phyloP scores from a whole-genome alignment of 2,113 vertebrate genomes.

The Larimichthys crocea region DNA sequence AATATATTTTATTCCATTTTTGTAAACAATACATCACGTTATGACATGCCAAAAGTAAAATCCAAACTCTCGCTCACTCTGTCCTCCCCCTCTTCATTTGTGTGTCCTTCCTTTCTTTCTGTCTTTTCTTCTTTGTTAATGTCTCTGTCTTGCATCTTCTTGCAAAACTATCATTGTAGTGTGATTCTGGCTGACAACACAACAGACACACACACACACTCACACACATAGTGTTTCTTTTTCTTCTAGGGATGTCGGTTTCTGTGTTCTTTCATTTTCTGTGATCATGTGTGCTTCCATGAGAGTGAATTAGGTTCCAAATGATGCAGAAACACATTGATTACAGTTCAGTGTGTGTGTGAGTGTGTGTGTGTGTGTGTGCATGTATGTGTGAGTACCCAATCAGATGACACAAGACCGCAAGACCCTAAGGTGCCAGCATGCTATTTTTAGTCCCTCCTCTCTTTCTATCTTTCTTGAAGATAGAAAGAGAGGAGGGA shows the following conservation, averaged over 20 bases:
- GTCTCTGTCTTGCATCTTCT: not conserved
- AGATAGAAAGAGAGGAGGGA: slow-evolving; percentile 14
- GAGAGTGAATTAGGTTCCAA: slow-evolving; percentile 50
- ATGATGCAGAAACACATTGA: slow-evolving; percentile 72
- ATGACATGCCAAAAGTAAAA: slow-evolving; percentile 14
- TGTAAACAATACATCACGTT: not conserved
- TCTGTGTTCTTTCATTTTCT: slow-evolving; percentile 42
- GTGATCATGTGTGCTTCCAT: slow-evolving; percentile 36
- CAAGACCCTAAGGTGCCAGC: slow-evolving; percentile 59
- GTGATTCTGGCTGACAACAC: slow-evolving; percentile 36
- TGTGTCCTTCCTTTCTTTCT: not conserved
- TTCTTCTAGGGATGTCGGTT: slow-evolving; percentile 45
- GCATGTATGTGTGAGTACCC: not conserved
- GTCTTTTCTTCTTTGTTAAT: not conserved
- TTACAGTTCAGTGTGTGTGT: slow-evolving; percentile 25
- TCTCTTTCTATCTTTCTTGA: too few relatives aligned
- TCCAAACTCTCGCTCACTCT: not conserved
- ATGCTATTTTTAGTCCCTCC: slow-evolving; percentile 59
- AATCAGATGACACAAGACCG: slow-evolving; percentile 61
- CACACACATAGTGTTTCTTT: slow-evolving; percentile 1
- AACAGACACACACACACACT: slow-evolving; percentile 2
- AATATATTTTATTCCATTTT: too few relatives aligned
- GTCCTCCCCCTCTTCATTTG: not conserved
- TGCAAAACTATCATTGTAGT: slow-evolving; percentile 15
- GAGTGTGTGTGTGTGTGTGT: not conserved